Base-by-base conservation (phyloP, 2,888 invertebrate species). In the Tiliacea citrago region DNA sequence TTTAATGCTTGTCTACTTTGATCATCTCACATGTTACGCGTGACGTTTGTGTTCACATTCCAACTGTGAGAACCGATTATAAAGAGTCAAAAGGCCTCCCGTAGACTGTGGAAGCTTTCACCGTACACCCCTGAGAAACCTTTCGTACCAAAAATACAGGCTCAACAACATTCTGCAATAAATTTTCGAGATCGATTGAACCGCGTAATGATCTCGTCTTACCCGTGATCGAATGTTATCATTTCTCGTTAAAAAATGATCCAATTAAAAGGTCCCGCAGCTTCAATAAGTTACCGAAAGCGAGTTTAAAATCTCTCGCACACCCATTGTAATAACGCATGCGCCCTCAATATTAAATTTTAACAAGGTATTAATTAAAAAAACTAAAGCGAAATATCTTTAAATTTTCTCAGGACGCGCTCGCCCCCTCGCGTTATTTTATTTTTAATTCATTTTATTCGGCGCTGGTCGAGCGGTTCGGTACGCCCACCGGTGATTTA, bases 281-380 rank as follows among this genome's bases (percentile, higher is more conserved):
- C 92, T 91, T 94, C 95, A 94, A 95, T 96, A 96, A 93, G 95
- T 95, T 95, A 96, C 95, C 94, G 92, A 94, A 93, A 92, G 92
- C 92, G 90, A 93, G 95, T 95, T 96, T 93, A 94, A 92, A 94
- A 95, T 94, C 95, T 94, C 92, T 88, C 94, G 95, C 95, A 95
- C 95, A 95, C 96, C 96, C 96, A 96, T 96, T 95, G 96, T 96
- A 96, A 96, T 96, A 96, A 96, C 95, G 95, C 92, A 93, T 95
- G 93, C 94, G 95, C 94, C 93, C 95, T 95, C 96, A 94, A 96
- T 96, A 96, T 96, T 96, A 96, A 96, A 96, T 95, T 96, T 96
- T 96, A 96, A 96, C 96, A 96, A 96, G 96, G 96, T 96, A 96
- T 96, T 96, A 96, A 96, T 96, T 96, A 96, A 96, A 96, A 96